Base-by-base conservation (phyloP, 1,140 invertebrate genomes). In the Varroa destructor region DNA sequence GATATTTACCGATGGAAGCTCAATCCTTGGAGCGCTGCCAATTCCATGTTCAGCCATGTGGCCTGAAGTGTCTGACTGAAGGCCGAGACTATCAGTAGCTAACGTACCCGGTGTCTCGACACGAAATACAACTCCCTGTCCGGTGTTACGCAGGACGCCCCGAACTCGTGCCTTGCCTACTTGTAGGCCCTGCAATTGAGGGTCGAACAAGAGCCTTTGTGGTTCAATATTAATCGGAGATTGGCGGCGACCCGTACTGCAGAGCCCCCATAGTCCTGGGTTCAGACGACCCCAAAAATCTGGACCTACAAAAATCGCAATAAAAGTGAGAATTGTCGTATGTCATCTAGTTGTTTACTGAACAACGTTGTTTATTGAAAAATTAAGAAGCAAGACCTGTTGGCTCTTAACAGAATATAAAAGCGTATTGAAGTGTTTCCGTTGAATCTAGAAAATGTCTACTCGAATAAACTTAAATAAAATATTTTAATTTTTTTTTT, bases 231-330 rank as follows among this genome's bases (percentile, higher is more conserved):
- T 93, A 75, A 97, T 91, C 37, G 93, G 94, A 5, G 91, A 95
- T 82, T 97, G 93, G 77, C 92, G 84, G 76, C 90, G 84, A 71
- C 93, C 94, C 79, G 91, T 91, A 81, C 88, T 89, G 83, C 94
- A 97, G 71, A 97, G 84, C 74, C 87, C 89, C 93, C 93, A 97
- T 25, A 64, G 51, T 78, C 95, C 90, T 55, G 91, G 91, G 82
- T 96, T 95, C 78, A 96, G 90, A 58, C 94, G 83, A 73, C 93
- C 93, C 93, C 93, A 96, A 81, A 94, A 95, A 55, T 90, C 89
- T 55, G 93, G 91, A 81, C 90, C 90, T 90, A 82, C 58, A 80
- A 81, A 75, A 75, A 79, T 8, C 3, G 46, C 3, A 3, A 8
- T 51, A 8, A 8, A 51, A 51, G 8, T 51, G 77, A 75, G 57